Conservation (phyloP, 2,888 invertebrate species). For the Drosophila monieri region DNA sequence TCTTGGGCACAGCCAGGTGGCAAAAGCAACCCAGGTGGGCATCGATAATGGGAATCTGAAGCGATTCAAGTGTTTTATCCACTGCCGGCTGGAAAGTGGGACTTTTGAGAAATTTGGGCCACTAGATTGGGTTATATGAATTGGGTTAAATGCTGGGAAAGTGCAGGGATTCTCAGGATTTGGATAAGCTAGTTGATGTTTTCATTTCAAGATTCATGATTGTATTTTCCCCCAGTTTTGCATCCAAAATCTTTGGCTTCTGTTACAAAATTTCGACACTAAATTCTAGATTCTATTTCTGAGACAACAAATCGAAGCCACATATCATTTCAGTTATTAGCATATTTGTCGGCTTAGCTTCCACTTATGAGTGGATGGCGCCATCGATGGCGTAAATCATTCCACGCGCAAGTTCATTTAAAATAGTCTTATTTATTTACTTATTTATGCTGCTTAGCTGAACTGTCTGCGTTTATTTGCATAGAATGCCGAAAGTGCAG, state of each 20-base stretch:
- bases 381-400: constrained; percentile 25
- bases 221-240: not conserved
- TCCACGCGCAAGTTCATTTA: constrained; percentile 55
- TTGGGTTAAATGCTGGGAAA: not conserved
- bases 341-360: constrained; percentile 19
- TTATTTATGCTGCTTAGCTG: constrained; percentile 27
- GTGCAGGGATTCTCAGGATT: not conserved
- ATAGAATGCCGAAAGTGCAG: constrained; percentile 17
- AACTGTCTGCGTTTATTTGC: constrained; percentile 56
- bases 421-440: constrained; percentile 66
- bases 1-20: constrained; percentile 40
- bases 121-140: constrained; percentile 26
- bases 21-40: constrained; percentile 45
- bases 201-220: not conserved
- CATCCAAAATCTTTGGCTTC: not conserved
- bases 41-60: constrained; percentile 40
- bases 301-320: constrained; percentile 5
- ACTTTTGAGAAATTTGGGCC: constrained; percentile 24
- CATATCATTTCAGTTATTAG: constrained; percentile 26
- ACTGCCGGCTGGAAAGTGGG: constrained; percentile 16
- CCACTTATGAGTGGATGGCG: constrained; percentile 24
- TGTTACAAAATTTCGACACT: not conserved
- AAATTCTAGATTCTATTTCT: constrained; percentile 8
- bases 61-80: constrained; percentile 40
- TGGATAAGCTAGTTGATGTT: not conserved